phyloP scores from a whole-genome alignment of 2,888 invertebrate genomes.

The Cosmia pyralina region DNA sequence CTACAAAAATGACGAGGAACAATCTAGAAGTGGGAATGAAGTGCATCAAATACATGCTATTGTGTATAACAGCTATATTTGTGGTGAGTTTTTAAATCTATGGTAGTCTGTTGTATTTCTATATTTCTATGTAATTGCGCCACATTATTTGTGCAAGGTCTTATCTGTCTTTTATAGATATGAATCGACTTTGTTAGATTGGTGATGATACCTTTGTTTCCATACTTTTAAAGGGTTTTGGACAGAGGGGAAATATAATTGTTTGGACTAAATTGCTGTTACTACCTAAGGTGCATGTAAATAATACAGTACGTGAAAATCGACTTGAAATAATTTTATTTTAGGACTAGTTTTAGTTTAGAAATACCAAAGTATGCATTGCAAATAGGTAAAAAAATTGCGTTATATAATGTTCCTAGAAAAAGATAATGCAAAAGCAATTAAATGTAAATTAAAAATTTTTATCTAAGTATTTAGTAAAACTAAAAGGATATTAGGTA shows the following conservation, averaged over 20 bases:
- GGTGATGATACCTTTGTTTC: slow-evolving; percentile 29
- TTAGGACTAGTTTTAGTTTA: background rate
- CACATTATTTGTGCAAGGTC: slow-evolving; percentile 61
- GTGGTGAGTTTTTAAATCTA: slow-evolving; percentile 91
- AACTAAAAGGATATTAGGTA: slow-evolving; percentile 7
- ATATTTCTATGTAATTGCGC: slow-evolving; percentile 40
- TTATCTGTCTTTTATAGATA: slow-evolving; percentile 56
- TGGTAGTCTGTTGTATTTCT: slow-evolving; percentile 8
- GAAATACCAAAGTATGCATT: background rate
- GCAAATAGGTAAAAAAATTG: background rate
- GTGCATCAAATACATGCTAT: slow-evolving; percentile 94
- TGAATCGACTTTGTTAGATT: slow-evolving; percentile 37
- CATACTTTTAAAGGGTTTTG: background rate
- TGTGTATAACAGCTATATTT: slow-evolving; percentile 94
- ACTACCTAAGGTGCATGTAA: background rate
- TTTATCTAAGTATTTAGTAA: background rate
- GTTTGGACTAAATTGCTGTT: slow-evolving; percentile 1
- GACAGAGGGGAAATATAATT: background rate
- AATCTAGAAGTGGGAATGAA: slow-evolving; percentile 92
- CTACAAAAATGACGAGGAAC: slow-evolving; percentile 79
- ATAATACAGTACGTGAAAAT: background rate
- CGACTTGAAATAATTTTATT: background rate
- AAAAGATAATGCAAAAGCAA: background rate
- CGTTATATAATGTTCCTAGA: background rate
- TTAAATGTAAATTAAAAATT: slow-evolving; percentile 2